A percentile compares a stretch with the other conserved stretches of the same genome.
phyloP scores from a whole-genome alignment of 2,888 invertebrate species.

The Oligia fasciuncula region DNA sequence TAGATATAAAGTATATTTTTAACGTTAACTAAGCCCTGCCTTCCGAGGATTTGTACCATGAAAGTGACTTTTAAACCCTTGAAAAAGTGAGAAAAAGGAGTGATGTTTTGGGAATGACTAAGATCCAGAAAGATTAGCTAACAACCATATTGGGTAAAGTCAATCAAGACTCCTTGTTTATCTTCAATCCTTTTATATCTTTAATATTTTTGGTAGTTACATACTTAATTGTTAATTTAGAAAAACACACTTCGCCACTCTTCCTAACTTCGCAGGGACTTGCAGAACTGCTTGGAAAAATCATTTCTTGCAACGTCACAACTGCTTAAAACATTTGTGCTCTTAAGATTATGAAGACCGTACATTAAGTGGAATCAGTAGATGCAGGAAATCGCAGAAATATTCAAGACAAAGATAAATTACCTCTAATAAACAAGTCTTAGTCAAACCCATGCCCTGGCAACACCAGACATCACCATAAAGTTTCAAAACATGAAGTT shows the following conservation, averaged over 20 bases:
- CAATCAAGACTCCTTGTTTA: neutral
- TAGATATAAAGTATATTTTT: slow-evolving; percentile 73
- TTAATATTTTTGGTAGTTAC: too few relatives aligned
- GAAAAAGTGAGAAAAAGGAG: slow-evolving; percentile 62
- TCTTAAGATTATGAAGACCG: too few relatives aligned
- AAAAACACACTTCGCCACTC: too few relatives aligned
- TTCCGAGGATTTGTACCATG: slow-evolving; percentile 85
- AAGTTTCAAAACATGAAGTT: slow-evolving; percentile 62
- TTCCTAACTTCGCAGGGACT: too few relatives aligned
- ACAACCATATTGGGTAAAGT: neutral
- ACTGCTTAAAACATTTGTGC: too few relatives aligned
- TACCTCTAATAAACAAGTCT: slow-evolving; percentile 23
- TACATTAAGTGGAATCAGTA: too few relatives aligned
- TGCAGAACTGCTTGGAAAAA: too few relatives aligned
- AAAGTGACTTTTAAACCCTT: slow-evolving; percentile 63
- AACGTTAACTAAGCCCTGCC: slow-evolving; percentile 86
- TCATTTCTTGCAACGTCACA: too few relatives aligned
- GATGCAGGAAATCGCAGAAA: too few relatives aligned
- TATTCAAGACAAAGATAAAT: neutral
- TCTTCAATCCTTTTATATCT: too few relatives aligned
- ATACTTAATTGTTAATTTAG: too few relatives aligned
- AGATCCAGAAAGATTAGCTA: slow-evolving; percentile 28
- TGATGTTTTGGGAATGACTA: slow-evolving; percentile 64
- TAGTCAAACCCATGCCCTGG: slow-evolving; percentile 65
- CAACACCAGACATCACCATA: slow-evolving; percentile 61